Base-by-base conservation (phyloP, 1,140 invertebrate species). In the Philotrypesis tridentata region DNA sequence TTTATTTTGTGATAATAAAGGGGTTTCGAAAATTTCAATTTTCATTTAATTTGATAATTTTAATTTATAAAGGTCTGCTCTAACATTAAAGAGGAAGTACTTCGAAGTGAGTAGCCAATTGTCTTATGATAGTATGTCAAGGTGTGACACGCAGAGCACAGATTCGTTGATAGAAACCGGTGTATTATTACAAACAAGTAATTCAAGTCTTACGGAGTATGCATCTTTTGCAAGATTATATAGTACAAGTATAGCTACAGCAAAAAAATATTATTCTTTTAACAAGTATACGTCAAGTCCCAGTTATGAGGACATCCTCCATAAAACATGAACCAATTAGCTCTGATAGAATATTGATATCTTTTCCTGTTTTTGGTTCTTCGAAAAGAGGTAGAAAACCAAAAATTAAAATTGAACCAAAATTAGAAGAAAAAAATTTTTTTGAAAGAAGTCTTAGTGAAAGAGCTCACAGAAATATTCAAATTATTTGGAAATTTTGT, bases 1-100 rank as follows among this genome's bases (percentile, higher is more conserved):
- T 73, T 68, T 83, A 77, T 43, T 80, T 65, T 76, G 37, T 61
- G 60, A 74, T 29, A 23, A 63, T 74, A 11, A 82, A 65, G 43
- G 75, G 73, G 33, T 55, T 68, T 70, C 80, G 21, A 61, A 31
- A 74, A 14, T 9, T 61, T 23, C 1, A 48, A 70, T 76, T 68
- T n/a, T 43, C 5, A 55, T 6, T 55, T 17, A 55, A 6, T 55
- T 17, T 21, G 1, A 55, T 55, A 21, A 55, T n/a, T 55, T 55
- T 55, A 4, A 43, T 55, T 55, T 55, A n/a, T 55, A 55, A 55
- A 55, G 48, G 48, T n/a, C 14, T n/a, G 2, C 5, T 55, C 48
- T 55, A 17, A 55, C 17, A 6, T 21, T 55, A 55, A 21, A 21
- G 21, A 55, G 14, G 48, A 55, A 55, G 48, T 55, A 55, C 17